Base-by-base conservation (phyloP, 1,140 invertebrate genomes). In the Drosophila virilis region DNA sequence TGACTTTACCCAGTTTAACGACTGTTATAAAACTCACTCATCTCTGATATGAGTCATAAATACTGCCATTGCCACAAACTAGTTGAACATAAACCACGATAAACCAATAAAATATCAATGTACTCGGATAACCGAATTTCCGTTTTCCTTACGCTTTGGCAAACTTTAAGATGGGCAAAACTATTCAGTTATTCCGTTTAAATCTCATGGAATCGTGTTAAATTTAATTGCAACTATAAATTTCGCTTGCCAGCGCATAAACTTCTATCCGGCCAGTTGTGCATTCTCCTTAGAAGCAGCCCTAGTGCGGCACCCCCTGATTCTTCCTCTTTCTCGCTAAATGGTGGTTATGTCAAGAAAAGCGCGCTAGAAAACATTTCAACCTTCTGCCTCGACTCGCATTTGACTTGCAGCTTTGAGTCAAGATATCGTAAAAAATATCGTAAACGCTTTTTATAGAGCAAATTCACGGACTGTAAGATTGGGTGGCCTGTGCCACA, bases 171-270 rank as follows among this genome's bases (percentile, higher is more conserved):
- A 72, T 42, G 54, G 52, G 76, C 55, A 65, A 73, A 86, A 88
- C 83, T 86, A 88, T 88, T 88, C 78, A 85, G 78, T 78, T 85
- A 85, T 88, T 85, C 78, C 83, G 83, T 64, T 85, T 78, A 88
- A 85, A 88, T 82, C 83, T 76, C 83, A 78, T 82, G 75, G 67
- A 74, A 88, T 88, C 83, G 77, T 88, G 83, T 88, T 89, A 79
- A 83, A 88, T 89, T 88, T 88, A 88, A 88, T 88, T 88, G 84
- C 80, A 77, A 84, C 84, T 65, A 89, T 88, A 88, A 88, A 88
- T 88, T 88, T 81, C 50, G 35, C 64, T 66, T 54, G 58, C 61
- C 72, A 68, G 57, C 76, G 67, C 79, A 86, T 86, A 86, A 86
- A 88, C 71, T 86, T 85, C 70, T 70, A 81, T 85, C 83, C 75